Evolutionary conservation across 2,888 invertebrate species (phyloP), one percentile per base, ranked within the genome.

Genomic region (Bedellia somnulentella): DNA sequence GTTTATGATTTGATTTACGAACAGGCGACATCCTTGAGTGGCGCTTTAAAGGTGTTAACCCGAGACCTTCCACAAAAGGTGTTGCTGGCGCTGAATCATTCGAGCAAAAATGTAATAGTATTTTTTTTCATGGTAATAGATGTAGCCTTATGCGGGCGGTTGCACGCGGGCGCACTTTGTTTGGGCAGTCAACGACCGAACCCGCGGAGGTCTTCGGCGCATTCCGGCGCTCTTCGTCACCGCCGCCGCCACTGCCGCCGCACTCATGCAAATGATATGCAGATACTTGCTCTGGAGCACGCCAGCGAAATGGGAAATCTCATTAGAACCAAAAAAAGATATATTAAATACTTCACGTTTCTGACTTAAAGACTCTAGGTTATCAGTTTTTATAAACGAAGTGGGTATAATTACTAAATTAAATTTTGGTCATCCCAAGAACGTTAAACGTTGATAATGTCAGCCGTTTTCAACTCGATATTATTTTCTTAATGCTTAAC

Each of bases 181-280:
- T 58, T 53, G 51, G 51, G 46, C 47, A 58, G 58, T 61, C 57
- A 59, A 59, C 59, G 60, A 55, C 57, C 61, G 53, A 40, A 45
- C 42, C 40, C 40, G 41, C 46, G 42, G 26, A 23, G 29, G 47
- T 50, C 57, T 57, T 58, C 45, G 49, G 37, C 47, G 42, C 57
- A 63, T 68, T 57, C 62, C 55, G 36, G 36, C 33, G 30, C 37
- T 37, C 41, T 52, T 61, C 53, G 57, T 66, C 61, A 61, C 42
- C 40, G n/a, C n/a, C n/a, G n/a, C n/a, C n/a, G n/a, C n/a, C n/a
- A n/a, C n/a, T n/a, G n/a, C n/a, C n/a, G 45, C 51, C 43, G 57
- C 64, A 66, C 62, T 58, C 63, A 57, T 55, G 57, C 54, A 50
- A 52, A 52, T 49, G 55, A 62, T 63, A 66, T 60, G 57, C 58